A percentile compares a stretch with the other conserved stretches of the same genome.
Conservation (phyloP, 2,113 vertebrate genomes). For the Leucoraja erinaceus region DNA sequence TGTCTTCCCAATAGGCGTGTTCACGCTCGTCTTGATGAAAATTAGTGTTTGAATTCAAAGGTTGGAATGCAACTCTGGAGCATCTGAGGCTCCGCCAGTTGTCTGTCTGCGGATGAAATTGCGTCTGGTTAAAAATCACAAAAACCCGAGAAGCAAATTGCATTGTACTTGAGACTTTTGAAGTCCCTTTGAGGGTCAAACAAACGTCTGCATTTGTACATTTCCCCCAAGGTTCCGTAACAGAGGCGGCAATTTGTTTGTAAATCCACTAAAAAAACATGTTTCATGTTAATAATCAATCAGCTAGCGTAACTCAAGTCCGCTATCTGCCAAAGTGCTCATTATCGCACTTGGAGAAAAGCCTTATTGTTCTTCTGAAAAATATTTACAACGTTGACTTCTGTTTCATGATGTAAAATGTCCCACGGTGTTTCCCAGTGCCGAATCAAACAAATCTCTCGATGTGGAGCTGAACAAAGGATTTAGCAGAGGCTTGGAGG, state of each 20-base stretch:
- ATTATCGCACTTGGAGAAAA: not conserved
- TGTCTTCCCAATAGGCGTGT: conserved; percentile 27
- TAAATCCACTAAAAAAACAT: not conserved
- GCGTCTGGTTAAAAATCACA: not conserved
- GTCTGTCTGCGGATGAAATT: not conserved
- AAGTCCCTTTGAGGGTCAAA: not conserved
- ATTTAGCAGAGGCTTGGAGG: not conserved
- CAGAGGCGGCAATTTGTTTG: not conserved
- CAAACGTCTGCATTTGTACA: not conserved
- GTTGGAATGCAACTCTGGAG: not conserved
- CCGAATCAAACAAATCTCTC: too few species aligned
- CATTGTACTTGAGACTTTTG: not conserved
- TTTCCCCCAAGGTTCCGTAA: not conserved
- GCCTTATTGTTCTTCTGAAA: not conserved
- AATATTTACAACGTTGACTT: not conserved
- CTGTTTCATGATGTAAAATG: not conserved
- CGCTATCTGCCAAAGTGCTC: not conserved
- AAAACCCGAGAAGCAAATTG: not conserved
- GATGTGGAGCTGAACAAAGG: not conserved
- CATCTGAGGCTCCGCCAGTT: not conserved
- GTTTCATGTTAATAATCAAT: not conserved
- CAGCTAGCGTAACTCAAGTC: not conserved
- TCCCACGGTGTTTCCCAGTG: not conserved
- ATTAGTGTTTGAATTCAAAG: conserved; percentile 4
- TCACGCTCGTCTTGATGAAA: not conserved